A percentile compares a stretch with the other conserved stretches of the same genome.
Conservation (phyloP, 2,113 vertebrate genomes). For the Ceyx melanurus region DNA sequence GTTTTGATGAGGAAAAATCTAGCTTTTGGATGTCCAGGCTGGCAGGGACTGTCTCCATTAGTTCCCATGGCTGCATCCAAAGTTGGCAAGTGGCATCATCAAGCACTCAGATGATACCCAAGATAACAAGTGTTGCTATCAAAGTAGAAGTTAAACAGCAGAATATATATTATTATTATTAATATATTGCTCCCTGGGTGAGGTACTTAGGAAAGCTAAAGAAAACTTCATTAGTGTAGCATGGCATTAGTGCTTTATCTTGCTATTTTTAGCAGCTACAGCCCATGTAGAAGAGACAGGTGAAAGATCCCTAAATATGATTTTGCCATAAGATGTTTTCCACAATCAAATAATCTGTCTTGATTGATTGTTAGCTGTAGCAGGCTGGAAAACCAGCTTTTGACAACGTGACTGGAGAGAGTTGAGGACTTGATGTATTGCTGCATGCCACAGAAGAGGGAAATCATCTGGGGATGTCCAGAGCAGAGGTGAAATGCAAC, state of each 20-base stretch:
- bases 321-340: neutral
- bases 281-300: neutral
- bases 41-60: neutral
- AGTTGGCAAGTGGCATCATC: neutral
- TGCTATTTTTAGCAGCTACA: neutral
- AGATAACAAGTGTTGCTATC: neutral
- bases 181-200: neutral
- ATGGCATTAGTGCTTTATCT: neutral
- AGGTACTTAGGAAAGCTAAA: neutral
- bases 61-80: neutral
- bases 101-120: neutral
- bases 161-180: neutral
- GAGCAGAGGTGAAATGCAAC: neutral
- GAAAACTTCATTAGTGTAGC: neutral
- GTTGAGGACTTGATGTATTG: neutral
- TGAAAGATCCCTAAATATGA: neutral
- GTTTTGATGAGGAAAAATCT: neutral
- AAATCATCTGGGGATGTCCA: neutral
- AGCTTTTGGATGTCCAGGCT: neutral
- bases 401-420: neutral
- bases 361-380: neutral
- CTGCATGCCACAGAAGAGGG: neutral
- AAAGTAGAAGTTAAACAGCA: neutral
- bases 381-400: neutral
- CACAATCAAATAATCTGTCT: neutral